These are phyloP conservation scores for Mimas tiliae DNA, from an alignment of 2,888 invertebrate genomes.

Conservation along the genomic window DNA sequence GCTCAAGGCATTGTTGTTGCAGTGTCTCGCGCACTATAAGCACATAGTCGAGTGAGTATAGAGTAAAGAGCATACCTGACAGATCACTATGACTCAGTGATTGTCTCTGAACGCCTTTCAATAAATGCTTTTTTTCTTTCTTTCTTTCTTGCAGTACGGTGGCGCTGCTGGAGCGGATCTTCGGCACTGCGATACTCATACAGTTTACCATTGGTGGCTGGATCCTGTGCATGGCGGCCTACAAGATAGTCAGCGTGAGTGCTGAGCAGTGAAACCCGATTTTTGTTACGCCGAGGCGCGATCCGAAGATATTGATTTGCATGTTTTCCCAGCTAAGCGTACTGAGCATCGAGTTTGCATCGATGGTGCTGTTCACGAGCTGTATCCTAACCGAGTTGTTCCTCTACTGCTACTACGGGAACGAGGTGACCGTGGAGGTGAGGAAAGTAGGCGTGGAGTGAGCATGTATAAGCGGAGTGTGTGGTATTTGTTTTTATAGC, in stretches of 20 bases:
- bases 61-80: neutral
- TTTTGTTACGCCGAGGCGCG: neutral
- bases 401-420: slow-evolving; percentile 85
- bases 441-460: neutral
- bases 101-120: slow-evolving; percentile 11
- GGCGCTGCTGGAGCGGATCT: slow-evolving; percentile 60
- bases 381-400: slow-evolving; percentile 84
- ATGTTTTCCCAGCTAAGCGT: slow-evolving; percentile 54
- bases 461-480: neutral
- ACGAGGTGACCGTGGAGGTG: slow-evolving; percentile 83
- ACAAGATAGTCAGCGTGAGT: slow-evolving; percentile 71
- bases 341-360: slow-evolving; percentile 75
- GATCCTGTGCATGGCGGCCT: slow-evolving; percentile 78
- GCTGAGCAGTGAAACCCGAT: too few relatives aligned
- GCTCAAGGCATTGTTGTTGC: slow-evolving; percentile 49
- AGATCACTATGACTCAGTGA: neutral
- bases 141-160: slow-evolving; percentile 57
- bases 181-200: slow-evolving; percentile 65
- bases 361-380: slow-evolving; percentile 78
- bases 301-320: neutral
- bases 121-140: too few relatives aligned
- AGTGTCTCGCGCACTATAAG: slow-evolving; percentile 60
- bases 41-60: slow-evolving; percentile 57
- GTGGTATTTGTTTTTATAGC: too few relatives aligned
- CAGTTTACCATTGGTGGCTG: slow-evolving; percentile 76